Conservation (phyloP, 2,888 invertebrate genomes). For the Oscheius sp. region DNA sequence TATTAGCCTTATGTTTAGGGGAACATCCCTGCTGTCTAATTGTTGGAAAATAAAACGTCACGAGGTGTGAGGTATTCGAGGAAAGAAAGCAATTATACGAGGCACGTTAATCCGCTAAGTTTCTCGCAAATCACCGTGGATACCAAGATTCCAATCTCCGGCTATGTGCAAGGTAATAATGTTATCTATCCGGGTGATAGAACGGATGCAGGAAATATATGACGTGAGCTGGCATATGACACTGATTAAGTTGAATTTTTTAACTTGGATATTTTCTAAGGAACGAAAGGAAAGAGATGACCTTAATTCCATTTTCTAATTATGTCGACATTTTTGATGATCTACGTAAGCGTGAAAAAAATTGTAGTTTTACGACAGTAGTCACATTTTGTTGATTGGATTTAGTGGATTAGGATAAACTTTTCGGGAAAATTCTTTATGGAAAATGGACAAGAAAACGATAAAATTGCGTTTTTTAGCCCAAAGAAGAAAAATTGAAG, state of each 20-base stretch:
- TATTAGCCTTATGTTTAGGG: too few species aligned
- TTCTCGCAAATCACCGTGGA: background rate
- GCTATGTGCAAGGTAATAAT: background rate
- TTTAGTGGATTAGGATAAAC: too few species aligned
- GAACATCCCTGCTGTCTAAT: too few species aligned
- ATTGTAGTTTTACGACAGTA: background rate
- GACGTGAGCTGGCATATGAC: constrained; percentile 1
- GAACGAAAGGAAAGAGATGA: background rate
- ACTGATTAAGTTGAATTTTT: background rate
- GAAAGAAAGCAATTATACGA: background rate
- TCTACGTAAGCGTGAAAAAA: too few species aligned
- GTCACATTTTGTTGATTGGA: too few species aligned
- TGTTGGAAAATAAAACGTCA: too few species aligned
- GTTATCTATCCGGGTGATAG: background rate
- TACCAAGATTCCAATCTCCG: constrained; percentile 1
- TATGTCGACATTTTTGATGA: too few species aligned
- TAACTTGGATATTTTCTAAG: background rate
- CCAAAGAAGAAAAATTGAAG: too few species aligned
- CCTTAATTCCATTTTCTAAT: background rate
- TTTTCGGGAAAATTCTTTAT: too few species aligned
- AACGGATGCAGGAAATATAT: background rate
- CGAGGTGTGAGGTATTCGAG: too few species aligned
- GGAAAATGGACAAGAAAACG: too few species aligned
- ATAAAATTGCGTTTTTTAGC: too few species aligned
- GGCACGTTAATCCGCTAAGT: constrained; percentile 13